Conservation (phyloP, 2,888 invertebrate species). For the Asteroscopus sphinx region DNA sequence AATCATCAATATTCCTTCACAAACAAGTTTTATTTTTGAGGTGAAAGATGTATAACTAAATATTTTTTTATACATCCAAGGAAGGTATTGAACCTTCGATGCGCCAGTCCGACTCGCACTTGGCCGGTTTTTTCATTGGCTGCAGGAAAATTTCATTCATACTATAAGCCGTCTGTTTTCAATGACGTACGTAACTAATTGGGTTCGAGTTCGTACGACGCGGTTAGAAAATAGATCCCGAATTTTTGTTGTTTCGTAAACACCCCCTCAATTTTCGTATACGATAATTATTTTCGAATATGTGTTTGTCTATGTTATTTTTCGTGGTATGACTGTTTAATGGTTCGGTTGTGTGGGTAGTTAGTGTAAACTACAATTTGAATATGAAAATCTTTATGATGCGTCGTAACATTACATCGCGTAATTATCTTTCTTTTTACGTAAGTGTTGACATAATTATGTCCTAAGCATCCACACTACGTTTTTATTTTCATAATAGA, state of each 20-base stretch:
- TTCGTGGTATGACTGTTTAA: no score
- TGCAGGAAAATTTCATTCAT: conserved; percentile 51
- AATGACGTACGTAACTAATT: conserved; percentile 46
- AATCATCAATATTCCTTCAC: no score
- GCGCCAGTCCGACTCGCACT: neutral
- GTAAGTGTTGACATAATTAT: neutral
- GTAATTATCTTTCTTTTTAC: conserved; percentile 25
- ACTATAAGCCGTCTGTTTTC: conserved; percentile 18
- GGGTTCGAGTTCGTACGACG: conserved; percentile 6
- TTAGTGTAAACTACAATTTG: conserved; percentile 26
- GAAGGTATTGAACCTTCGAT: no score
- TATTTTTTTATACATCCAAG: no score
- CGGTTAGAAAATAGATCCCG: conserved; percentile 34
- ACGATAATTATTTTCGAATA: conserved; percentile 30
- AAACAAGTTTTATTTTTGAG: no score
- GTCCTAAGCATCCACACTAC: no score
- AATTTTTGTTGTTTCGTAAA: conserved; percentile 26
- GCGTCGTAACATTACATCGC: conserved; percentile 9
- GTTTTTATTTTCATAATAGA: no score
- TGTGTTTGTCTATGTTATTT: conserved; percentile 25
- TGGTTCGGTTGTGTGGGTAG: conserved; percentile 18
- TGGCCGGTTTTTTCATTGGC: conserved; percentile 11
- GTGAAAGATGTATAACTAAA: no score
- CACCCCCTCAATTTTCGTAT: conserved; percentile 23
- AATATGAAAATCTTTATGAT: conserved; percentile 28